Conservation (phyloP, 2,113 vertebrate genomes). For the Dicentrarchus labrax region DNA sequence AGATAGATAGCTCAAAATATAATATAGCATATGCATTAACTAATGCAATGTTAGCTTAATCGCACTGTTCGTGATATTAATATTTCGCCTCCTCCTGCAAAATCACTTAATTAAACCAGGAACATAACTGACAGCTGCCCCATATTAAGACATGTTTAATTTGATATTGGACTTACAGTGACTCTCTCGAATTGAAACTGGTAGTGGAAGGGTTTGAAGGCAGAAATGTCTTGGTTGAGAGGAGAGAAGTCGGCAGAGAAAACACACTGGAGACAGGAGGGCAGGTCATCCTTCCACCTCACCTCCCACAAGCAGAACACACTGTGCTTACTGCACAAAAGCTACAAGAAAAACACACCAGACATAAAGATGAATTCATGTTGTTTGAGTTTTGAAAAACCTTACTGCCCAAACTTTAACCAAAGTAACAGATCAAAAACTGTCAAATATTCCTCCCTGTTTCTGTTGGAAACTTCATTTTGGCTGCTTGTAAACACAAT, state of each 20-base stretch:
- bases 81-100: background rate
- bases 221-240: conserved; percentile 80
- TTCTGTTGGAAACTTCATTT: too few species aligned
- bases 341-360: conserved; percentile 74
- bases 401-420: too few species aligned
- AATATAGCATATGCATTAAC: too few species aligned
- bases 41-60: too few species aligned
- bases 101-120: background rate
- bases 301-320: conserved; percentile 96
- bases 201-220: conserved; percentile 91
- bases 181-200: conserved; percentile 93
- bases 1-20: too few species aligned
- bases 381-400: too few species aligned
- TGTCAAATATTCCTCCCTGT: too few species aligned
- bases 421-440: too few species aligned
- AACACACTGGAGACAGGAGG: conserved; percentile 87
- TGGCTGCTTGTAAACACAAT: too few species aligned
- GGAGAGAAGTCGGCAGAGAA: conserved; percentile 92
- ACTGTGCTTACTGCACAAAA: conserved; percentile 89
- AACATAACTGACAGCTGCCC: background rate
- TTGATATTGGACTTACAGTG: conserved; percentile 85
- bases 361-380: background rate
- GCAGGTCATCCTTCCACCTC: conserved; percentile 89
- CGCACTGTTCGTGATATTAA: too few species aligned
- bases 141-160: background rate